Conservation (phyloP, 2,888 invertebrate species). For the Tribolium freemani region DNA sequence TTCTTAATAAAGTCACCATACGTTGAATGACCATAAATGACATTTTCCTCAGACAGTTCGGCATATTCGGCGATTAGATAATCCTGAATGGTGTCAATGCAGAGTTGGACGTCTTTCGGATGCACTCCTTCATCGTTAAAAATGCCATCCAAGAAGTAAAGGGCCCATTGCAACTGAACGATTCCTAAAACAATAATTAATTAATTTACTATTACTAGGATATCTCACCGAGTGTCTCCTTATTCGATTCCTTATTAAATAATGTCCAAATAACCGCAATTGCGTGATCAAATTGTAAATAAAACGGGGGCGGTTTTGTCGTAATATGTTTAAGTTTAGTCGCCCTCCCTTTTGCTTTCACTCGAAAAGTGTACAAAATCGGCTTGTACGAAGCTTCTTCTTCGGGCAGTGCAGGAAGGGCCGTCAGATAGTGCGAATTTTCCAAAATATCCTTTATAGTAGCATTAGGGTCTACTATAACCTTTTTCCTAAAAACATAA, state of each 20-base stretch:
- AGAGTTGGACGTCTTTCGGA: conserved; percentile 64
- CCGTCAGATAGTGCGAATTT: conserved; percentile 43
- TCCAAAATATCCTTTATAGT: not conserved
- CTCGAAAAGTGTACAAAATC: conserved; percentile 63
- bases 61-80: conserved; percentile 65
- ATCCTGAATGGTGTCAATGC: conserved; percentile 65
- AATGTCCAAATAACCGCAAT: conserved; percentile 67
- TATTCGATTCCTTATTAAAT: conserved; percentile 58
- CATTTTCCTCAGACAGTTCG: conserved; percentile 52
- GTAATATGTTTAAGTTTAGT: conserved; percentile 51
- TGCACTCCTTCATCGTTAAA: conserved; percentile 60
- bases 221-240: conserved; percentile 46
- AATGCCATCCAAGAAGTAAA: conserved; percentile 64
- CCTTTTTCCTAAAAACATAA: conserved; percentile 25
- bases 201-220: too few relatives aligned
- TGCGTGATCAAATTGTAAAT: conserved; percentile 66
- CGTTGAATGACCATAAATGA: conserved; percentile 49
- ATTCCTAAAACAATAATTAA: conserved; percentile 60
- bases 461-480: conserved; percentile 23
- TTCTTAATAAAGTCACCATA: conserved; percentile 38
- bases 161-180: conserved; percentile 67
- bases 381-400: conserved; percentile 53
- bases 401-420: conserved; percentile 49
- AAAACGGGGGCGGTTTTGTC: conserved; percentile 64
- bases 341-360: conserved; percentile 51